A percentile compares a stretch with the other conserved stretches of the same genome.
phyloP scores from a whole-genome alignment of 2,888 invertebrate species.

The Xiphydria camelus region DNA sequence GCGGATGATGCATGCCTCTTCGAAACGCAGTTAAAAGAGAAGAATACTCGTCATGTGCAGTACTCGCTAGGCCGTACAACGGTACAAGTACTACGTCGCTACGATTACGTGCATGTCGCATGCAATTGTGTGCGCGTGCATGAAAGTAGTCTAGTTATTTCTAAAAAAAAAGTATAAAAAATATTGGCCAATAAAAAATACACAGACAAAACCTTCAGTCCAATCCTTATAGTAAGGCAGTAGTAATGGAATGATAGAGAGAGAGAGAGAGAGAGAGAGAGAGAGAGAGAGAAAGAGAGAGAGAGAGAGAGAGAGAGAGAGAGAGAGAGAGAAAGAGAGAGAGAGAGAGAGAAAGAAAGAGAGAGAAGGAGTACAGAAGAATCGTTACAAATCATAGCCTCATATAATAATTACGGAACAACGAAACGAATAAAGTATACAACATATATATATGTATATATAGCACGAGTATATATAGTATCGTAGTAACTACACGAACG shows the following conservation, averaged over 20 bases:
- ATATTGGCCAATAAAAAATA: constrained; percentile 44
- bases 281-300: constrained; percentile 13
- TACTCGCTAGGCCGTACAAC: too few relatives aligned
- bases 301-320: constrained; percentile 21
- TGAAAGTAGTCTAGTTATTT: constrained; percentile 21
- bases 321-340: too few relatives aligned
- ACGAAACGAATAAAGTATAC: constrained; percentile 25
- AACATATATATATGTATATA: constrained; percentile 10
- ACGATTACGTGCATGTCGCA: constrained; percentile 30
- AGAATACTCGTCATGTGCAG: too few relatives aligned
- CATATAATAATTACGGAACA: constrained; percentile 16
- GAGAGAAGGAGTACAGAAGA: constrained; percentile 28
- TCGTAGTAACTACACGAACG: constrained; percentile 17
- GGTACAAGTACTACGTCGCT: too few relatives aligned
- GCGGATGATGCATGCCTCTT: too few relatives aligned
- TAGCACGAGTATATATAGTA: constrained; percentile 20
- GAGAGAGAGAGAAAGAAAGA: too few relatives aligned
- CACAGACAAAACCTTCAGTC: constrained; percentile 54
- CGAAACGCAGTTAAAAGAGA: too few relatives aligned
- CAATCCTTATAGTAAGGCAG: constrained; percentile 58
- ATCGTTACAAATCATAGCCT: constrained; percentile 20
- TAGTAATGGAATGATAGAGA: constrained; percentile 47
- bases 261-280: constrained; percentile 16
- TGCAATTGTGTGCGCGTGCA: constrained; percentile 33
- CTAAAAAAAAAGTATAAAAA: constrained; percentile 29